Conservation (phyloP, 2,113 vertebrate genomes). For the Cyprinodon variegatus region DNA sequence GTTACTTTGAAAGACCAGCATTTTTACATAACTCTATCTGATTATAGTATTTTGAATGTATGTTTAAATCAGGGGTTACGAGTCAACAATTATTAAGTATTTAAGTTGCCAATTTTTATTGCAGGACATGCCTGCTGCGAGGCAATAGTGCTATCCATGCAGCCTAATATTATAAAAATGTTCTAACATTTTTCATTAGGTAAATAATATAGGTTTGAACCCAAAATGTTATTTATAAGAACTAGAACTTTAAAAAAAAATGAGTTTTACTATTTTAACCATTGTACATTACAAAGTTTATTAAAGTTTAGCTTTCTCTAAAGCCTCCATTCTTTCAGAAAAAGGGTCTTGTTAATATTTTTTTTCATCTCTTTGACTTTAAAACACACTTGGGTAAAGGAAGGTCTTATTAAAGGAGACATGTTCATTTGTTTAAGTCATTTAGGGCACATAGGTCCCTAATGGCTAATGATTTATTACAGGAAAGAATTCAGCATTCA, state of each 20-base stretch:
- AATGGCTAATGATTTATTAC: constrained; percentile 83
- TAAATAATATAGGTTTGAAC: neutral
- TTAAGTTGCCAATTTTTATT: neutral
- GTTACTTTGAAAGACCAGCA: too few relatives aligned
- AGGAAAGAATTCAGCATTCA: constrained; percentile 74
- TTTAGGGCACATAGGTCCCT: constrained; percentile 75
- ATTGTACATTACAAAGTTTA: neutral
- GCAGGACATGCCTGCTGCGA: neutral
- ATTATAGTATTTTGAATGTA: too few relatives aligned
- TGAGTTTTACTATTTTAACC: neutral
- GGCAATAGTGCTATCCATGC: neutral
- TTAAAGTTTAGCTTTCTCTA: neutral
- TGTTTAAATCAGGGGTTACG: too few relatives aligned
- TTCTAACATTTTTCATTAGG: neutral
- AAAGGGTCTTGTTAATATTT: constrained; percentile 4
- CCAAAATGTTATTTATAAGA: neutral
- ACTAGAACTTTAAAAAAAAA: neutral
- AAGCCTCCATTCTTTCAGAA: neutral
- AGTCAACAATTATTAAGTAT: too few relatives aligned
- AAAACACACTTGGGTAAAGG: constrained; percentile 71
- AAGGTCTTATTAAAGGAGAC: constrained; percentile 81
- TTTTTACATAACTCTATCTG: too few relatives aligned
- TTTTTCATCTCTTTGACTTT: constrained; percentile 33
- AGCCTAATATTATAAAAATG: neutral
- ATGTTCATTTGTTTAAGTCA: constrained; percentile 84